Percentiles rank a stretch among this genome's conserved stretches.
Evolutionary conservation across 2,113 vertebrate genomes (phyloP).

Genomic region (Cyprinus carpio): DNA sequence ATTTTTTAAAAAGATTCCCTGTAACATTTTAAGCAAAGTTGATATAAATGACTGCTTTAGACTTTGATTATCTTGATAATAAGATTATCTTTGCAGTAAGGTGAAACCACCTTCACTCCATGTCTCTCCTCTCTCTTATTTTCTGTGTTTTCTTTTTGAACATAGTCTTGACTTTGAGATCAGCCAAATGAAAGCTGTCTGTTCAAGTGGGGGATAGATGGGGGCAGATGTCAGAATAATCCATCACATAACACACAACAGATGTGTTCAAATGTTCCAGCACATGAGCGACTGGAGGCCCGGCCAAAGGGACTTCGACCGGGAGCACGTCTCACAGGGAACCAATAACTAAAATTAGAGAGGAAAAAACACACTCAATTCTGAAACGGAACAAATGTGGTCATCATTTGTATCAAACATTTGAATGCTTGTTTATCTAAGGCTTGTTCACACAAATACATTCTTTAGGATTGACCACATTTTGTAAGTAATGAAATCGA

Average conservation of each 20-base stretch:
- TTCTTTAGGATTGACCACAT: background rate
- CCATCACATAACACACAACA: conserved; percentile 62
- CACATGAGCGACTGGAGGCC: conserved; percentile 43
- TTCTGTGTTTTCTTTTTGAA: background rate
- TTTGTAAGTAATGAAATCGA: background rate
- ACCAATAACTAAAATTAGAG: conserved; percentile 57
- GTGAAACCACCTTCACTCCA: conserved; percentile 43
- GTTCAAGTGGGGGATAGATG: conserved; percentile 53
- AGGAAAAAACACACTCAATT: conserved; percentile 33
- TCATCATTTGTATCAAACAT: background rate
- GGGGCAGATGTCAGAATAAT: conserved; percentile 63
- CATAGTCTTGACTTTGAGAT: conserved; percentile 19
- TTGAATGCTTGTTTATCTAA: background rate
- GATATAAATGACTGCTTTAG: background rate
- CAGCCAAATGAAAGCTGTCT: conserved; percentile 54
- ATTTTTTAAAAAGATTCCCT: background rate
- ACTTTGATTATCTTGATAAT: conserved; percentile 54
- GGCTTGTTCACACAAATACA: background rate
- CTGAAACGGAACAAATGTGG: background rate
- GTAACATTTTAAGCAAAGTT: background rate
- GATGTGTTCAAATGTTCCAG: conserved; percentile 61
- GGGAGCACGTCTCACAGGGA: conserved; percentile 45
- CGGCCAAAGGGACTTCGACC: conserved; percentile 37
- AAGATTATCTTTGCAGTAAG: conserved; percentile 41
- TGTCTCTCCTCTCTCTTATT: conserved; percentile 9